Percentiles rank a stretch among this genome's conserved stretches.
Evolutionary conservation across 2,888 invertebrate species (phyloP).

Genomic region (Pycnomerus fuliginosus): DNA sequence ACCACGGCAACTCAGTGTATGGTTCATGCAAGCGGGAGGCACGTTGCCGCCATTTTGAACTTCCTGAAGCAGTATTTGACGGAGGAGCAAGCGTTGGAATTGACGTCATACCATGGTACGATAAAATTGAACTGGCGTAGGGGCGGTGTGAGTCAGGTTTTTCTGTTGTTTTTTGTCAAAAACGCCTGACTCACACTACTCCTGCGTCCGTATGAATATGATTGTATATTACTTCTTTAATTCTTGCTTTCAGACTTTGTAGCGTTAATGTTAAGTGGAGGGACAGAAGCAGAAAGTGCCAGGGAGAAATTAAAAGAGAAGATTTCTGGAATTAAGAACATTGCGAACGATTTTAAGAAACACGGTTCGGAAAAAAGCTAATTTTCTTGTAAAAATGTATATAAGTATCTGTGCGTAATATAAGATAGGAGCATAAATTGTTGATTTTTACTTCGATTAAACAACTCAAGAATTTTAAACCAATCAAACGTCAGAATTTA

Average conservation of each 20-base stretch:
- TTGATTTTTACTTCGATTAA: too few relatives aligned
- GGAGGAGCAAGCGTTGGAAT: constrained; percentile 62
- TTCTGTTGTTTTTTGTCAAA: too few relatives aligned
- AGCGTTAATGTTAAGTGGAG: constrained; percentile 60
- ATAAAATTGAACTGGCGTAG: too few relatives aligned
- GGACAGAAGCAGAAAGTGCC: constrained; percentile 56
- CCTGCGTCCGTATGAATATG: too few relatives aligned
- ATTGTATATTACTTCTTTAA: constrained; percentile 4
- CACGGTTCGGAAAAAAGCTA: too few relatives aligned
- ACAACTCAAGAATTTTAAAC: too few relatives aligned
- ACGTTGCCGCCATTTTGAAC: constrained; percentile 77
- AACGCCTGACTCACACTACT: too few relatives aligned
- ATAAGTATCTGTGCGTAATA: too few relatives aligned
- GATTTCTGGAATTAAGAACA: constrained; percentile 55
- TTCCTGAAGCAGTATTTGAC: constrained; percentile 71
- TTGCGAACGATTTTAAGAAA: constrained; percentile 57
- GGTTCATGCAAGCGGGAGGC: constrained; percentile 91
- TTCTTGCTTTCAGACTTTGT: constrained; percentile 61
- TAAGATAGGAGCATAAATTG: too few relatives aligned
- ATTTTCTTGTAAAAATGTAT: too few relatives aligned
- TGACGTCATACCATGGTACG: constrained; percentile 77
- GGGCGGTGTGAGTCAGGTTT: too few relatives aligned
- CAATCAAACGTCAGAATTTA: too few relatives aligned
- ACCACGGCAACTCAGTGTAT: constrained; percentile 78
- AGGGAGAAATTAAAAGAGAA: constrained; percentile 55